Percentiles rank a stretch among this genome's conserved stretches.
These are phyloP conservation scores for Porites lobata DNA, from an alignment of 92 coral and sea anemone species.

Conservation along the genomic window DNA sequence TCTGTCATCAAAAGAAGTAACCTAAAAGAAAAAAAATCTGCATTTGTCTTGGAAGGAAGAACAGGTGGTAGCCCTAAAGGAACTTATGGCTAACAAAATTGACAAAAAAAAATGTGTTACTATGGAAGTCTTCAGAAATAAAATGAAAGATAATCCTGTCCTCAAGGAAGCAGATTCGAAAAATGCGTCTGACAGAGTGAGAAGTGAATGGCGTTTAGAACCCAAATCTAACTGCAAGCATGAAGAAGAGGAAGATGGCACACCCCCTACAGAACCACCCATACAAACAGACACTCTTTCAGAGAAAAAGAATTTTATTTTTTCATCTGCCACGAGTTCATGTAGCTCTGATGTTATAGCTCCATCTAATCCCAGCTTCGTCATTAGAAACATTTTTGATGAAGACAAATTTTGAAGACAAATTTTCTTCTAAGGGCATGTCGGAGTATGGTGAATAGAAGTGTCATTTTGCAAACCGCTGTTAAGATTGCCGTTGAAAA, in stretches of 20 bases:
- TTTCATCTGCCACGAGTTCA: background rate
- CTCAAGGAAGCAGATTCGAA: slow-evolving; percentile 12
- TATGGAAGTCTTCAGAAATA: slow-evolving; percentile 26
- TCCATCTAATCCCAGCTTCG: slow-evolving; percentile 24
- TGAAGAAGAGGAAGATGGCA: slow-evolving; percentile 6
- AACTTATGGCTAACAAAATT: slow-evolving; percentile 29
- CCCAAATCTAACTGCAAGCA: slow-evolving; percentile 4
- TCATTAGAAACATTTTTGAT: slow-evolving; percentile 24
- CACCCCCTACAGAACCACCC: slow-evolving; percentile 17
- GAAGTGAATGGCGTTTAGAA: slow-evolving; percentile 30
- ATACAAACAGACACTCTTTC: slow-evolving; percentile 13
- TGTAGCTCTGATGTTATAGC: background rate
- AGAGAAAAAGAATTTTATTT: slow-evolving; percentile 19
- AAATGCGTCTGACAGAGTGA: slow-evolving; percentile 24
- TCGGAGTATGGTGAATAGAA: slow-evolving; percentile 21
- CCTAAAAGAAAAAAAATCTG: background rate
- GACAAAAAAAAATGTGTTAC: slow-evolving; percentile 4
- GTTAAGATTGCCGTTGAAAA: slow-evolving; percentile 15
- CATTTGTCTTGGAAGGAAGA: slow-evolving; percentile 36
- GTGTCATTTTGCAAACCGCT: slow-evolving; percentile 16
- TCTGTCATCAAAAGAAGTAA: background rate
- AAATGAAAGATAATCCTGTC: slow-evolving; percentile 27
- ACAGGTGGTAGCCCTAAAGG: slow-evolving; percentile 12
- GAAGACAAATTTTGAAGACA: slow-evolving; percentile 1
- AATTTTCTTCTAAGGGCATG: slow-evolving; percentile 20